Evolutionary conservation across 2,797 vertebrate species (phyloP).

Genomic region (Limosa lapponica): DNA sequence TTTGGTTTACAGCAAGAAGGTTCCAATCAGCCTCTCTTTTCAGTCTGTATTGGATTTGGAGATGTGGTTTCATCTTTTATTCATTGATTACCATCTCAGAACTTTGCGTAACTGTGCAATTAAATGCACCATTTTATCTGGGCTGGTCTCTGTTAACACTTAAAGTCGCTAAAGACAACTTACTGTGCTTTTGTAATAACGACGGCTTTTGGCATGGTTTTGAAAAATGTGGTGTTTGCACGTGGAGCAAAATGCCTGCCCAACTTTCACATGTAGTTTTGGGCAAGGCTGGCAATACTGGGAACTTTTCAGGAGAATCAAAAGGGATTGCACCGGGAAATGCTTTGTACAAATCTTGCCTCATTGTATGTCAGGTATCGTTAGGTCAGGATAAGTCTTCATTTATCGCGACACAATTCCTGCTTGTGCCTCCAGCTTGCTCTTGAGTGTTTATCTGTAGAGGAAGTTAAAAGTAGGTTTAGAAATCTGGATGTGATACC

Average conservation of each 20-base stretch:
- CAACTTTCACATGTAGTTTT: neutral
- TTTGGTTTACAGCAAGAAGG: constrained; percentile 43
- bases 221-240: neutral
- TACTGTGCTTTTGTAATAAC: neutral
- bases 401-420: neutral
- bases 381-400: neutral
- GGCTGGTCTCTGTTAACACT: constrained; percentile 9
- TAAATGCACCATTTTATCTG: constrained; percentile 8
- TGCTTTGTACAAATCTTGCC: neutral
- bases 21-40: constrained; percentile 47
- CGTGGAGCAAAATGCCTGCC: neutral
- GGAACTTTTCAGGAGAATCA: neutral
- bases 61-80: constrained; percentile 35
- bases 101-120: neutral
- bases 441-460: neutral
- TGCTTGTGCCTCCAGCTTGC: neutral
- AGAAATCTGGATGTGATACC: neutral
- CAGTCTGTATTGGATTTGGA: neutral
- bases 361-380: neutral
- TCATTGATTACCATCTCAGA: neutral
- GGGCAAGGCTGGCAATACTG: neutral
- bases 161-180: neutral
- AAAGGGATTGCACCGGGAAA: neutral
- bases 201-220: neutral
- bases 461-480: neutral